Evolutionary conservation across 2,888 invertebrate species (phyloP), one percentile per base, ranked within the genome.

Genomic region (Teleogryllus oceanicus): DNA sequence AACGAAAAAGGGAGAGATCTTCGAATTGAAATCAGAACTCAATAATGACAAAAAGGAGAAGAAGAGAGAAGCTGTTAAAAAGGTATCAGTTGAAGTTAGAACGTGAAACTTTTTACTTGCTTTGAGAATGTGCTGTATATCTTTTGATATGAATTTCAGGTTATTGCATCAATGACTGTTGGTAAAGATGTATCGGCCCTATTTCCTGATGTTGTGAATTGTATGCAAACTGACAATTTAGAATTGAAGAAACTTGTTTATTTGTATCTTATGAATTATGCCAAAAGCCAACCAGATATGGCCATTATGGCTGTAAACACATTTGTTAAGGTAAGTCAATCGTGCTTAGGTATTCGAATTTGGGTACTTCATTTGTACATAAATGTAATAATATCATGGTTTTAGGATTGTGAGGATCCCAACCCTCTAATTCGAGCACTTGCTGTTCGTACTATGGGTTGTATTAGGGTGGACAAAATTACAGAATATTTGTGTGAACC

Each of bases 241-340:
- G 99, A 99, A 87, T 88, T 99, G 84, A 99, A 99, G 89, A 99
- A 99, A 86, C 90, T 99, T 78, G 99, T 99, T 2, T 99, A 99
- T 87, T 89, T 99, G 79, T 99, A 99, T 87, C 89, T 99, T 84
- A 99, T 99, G 99, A 99, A 99, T 88, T 99, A 99, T 88, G 99
- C 99, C 80, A 99, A 99, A 88, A 98, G 97, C 79, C 99, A 99
- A 88, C 99, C 99, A 0, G 99, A 99, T 87, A 97, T 99, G 96
- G 99, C 99, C 80, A 99, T 99, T 82, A 98, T 99, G 98, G 99
- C 99, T 16, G 99, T 99, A 81, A 99, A 99, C 89, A 99, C 99
- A 11, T 99, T 99, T 89, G 99, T 99, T 83, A 99, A 98, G 94
- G 97, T 97, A 90, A 86, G 50, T 5, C 5, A 37, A 37, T 37